Conservation (phyloP, 1,140 invertebrate species). For the Dolichoris vasculosae region DNA sequence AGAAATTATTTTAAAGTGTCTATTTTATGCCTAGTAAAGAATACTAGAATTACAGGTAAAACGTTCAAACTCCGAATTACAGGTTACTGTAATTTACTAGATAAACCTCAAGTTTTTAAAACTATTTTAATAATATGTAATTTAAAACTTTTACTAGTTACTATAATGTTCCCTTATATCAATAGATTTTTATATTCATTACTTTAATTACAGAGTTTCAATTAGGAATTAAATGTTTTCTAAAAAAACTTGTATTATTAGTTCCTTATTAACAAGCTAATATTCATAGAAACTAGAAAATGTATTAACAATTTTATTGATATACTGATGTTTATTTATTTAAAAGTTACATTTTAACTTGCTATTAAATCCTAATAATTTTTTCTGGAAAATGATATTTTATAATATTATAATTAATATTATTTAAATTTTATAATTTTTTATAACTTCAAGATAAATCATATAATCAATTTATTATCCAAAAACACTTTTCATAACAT, state of each 20-base stretch:
- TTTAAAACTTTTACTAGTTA: conserved; percentile 41
- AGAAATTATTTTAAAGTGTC: conserved; percentile 47
- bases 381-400: neutral
- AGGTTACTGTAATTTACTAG: conserved; percentile 41
- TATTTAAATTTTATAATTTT: neutral
- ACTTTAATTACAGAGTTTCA: conserved; percentile 27
- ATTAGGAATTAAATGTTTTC: neutral
- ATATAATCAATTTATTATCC: conserved; percentile 16
- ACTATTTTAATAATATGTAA: conserved; percentile 29
- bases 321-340: neutral
- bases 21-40: conserved; percentile 30
- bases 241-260: conserved; percentile 23
- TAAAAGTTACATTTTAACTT: neutral
- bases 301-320: neutral
- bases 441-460: neutral
- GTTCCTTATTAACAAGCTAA: conserved; percentile 12
- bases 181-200: conserved; percentile 40
- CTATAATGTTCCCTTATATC: conserved; percentile 15
- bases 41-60: conserved; percentile 27
- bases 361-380: no score
- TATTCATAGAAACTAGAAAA: neutral
- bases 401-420: neutral
- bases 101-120: conserved; percentile 44
- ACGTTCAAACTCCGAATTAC: conserved; percentile 28
- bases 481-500: neutral